Evolutionary conservation across 2,113 vertebrate species (phyloP).

Genomic region (Todiramphus chloris): DNA sequence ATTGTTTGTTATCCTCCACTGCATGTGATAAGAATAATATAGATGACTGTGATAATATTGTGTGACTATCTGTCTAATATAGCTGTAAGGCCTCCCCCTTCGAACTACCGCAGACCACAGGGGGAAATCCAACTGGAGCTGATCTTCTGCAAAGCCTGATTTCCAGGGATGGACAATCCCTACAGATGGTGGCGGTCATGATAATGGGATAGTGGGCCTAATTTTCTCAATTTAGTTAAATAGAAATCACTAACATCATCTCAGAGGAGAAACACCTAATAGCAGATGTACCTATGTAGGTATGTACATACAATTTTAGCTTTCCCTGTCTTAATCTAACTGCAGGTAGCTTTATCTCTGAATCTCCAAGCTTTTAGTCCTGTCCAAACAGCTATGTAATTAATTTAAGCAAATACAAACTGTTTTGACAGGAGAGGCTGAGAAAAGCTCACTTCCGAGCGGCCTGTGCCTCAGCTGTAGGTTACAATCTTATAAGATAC

Average conservation of each 20-base stretch:
- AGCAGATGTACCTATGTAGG: neutral
- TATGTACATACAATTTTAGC: neutral
- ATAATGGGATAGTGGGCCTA: neutral
- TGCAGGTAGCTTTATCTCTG: neutral
- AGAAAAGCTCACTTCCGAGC: neutral
- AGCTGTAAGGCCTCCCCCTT: neutral
- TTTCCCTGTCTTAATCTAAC: neutral
- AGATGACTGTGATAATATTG: neutral
- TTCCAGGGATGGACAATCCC: neutral
- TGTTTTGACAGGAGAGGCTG: neutral
- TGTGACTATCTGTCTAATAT: neutral
- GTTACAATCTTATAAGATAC: accelerated
- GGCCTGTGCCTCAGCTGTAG: neutral
- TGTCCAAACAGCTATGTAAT: neutral
- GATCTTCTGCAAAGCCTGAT: neutral
- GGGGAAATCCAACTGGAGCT: neutral
- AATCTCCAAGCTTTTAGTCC: neutral
- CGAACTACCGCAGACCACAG: neutral
- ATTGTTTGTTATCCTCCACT: neutral
- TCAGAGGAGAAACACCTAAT: neutral
- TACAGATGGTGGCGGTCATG: neutral
- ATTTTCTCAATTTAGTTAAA: neutral
- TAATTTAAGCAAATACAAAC: neutral
- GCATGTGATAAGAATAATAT: neutral
- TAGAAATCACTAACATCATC: neutral